Conservation (phyloP, 2,888 invertebrate species). For the Actias luna region DNA sequence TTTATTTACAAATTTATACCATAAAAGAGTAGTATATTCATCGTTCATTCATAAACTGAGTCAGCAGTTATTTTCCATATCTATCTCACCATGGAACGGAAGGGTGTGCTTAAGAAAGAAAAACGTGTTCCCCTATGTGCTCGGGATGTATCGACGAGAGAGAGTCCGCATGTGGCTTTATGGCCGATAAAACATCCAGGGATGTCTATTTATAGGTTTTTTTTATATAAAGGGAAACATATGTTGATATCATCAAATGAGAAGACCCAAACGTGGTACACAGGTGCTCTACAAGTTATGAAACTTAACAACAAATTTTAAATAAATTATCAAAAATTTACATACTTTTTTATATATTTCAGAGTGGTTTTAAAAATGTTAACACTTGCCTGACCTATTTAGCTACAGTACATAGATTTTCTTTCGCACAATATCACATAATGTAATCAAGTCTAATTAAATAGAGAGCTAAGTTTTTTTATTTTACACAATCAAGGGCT, state of each 20-base stretch:
- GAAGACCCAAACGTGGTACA: slow-evolving; percentile 43
- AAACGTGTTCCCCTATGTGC: slow-evolving; percentile 49
- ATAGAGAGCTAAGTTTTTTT: too few relatives aligned
- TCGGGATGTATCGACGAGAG: slow-evolving; percentile 64
- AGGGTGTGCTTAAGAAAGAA: slow-evolving; percentile 31
- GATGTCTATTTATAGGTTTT: slow-evolving; percentile 70
- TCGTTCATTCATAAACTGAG: too few relatives aligned
- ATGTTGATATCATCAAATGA: slow-evolving; percentile 66
- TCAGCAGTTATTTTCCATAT: slow-evolving; percentile 1
- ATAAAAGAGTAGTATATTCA: too few relatives aligned
- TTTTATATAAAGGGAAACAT: slow-evolving; percentile 54
- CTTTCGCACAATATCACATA: too few relatives aligned
- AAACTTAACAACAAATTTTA: background rate
- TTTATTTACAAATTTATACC: too few relatives aligned
- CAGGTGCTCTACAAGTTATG: background rate
- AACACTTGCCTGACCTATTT: too few relatives aligned
- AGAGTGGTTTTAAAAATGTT: too few relatives aligned
- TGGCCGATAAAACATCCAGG: slow-evolving; percentile 72
- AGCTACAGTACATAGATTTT: too few relatives aligned
- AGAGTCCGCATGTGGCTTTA: slow-evolving; percentile 68
- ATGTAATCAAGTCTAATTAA: too few relatives aligned
- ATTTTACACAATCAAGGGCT: too few relatives aligned
- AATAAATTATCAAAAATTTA: background rate
- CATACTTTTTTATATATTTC: too few relatives aligned
- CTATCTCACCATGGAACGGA: slow-evolving; percentile 25